Evolutionary conservation across 1,140 invertebrate species (phyloP).

Genomic region (Euschistus heros): DNA sequence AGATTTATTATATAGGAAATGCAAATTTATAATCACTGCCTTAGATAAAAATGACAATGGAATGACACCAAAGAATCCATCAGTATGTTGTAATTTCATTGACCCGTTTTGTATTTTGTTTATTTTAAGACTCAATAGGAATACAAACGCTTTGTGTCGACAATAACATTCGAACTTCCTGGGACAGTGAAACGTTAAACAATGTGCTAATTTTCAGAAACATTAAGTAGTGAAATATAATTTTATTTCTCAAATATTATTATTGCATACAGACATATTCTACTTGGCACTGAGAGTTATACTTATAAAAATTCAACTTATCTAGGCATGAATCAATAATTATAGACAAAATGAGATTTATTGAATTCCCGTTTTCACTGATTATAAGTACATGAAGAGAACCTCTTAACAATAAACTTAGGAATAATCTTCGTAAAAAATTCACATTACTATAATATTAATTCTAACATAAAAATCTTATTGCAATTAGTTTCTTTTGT

Average conservation of each 20-base stretch:
- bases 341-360: too few species aligned
- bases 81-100: conserved; percentile 6
- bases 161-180: background rate
- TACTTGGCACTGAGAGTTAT: conserved; percentile 7
- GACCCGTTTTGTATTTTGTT: conserved; percentile 8
- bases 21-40: too few species aligned
- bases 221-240: too few species aligned
- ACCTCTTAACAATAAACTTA: conserved; percentile 3
- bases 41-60: too few species aligned
- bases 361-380: too few species aligned
- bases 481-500: conserved; percentile 1
- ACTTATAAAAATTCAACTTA: background rate
- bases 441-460: conserved; percentile 3
- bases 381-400: too few species aligned
- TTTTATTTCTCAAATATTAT: too few species aligned
- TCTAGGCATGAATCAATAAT: too few species aligned
- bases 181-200: background rate
- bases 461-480: conserved; percentile 8
- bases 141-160: conserved; percentile 6
- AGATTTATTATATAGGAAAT: too few species aligned
- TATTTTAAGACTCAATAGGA: background rate
- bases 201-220: background rate
- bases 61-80: background rate
- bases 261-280: background rate
- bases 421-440: conserved; percentile 9